phyloP scores from a whole-genome alignment of 2,113 vertebrate species.

The Thunnus maccoyii region DNA sequence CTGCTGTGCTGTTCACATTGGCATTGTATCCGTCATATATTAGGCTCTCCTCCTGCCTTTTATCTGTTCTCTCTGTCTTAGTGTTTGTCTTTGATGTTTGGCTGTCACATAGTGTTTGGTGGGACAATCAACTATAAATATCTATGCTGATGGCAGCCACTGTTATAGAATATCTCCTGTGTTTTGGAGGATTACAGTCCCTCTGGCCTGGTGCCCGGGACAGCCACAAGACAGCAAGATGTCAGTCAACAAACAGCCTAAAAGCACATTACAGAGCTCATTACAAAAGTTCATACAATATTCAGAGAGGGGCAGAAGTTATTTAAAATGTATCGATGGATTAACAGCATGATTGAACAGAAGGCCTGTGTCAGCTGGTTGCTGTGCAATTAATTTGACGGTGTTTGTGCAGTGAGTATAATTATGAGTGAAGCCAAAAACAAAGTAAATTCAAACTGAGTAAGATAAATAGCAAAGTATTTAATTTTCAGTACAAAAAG shows the following conservation, averaged over 20 bases:
- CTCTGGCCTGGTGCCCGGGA: slow-evolving; percentile 32
- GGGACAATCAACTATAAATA: slow-evolving; percentile 80
- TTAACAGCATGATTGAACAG: neutral
- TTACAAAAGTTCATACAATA: neutral
- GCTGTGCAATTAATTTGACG: neutral
- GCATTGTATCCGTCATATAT: neutral
- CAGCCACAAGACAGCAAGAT: slow-evolving; percentile 32
- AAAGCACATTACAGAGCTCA: slow-evolving; percentile 19
- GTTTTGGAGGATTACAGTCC: slow-evolving; percentile 60
- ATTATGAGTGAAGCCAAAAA: too few species aligned
- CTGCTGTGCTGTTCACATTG: neutral
- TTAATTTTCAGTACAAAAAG: neutral
- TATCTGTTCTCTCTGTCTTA: slow-evolving; percentile 30
- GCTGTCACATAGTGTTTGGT: slow-evolving; percentile 46
- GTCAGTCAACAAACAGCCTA: slow-evolving; percentile 47
- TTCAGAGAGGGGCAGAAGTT: neutral
- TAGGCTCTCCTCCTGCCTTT: slow-evolving; percentile 13
- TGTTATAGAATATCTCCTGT: slow-evolving; percentile 64
- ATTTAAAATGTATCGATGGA: slow-evolving; percentile 11
- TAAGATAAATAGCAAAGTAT: neutral
- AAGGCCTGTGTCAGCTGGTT: too few species aligned
- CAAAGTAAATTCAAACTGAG: too few species aligned
- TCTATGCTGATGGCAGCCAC: slow-evolving; percentile 39
- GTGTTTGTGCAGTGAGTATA: neutral
- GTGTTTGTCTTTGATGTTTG: slow-evolving; percentile 55